Percentiles rank a stretch among this genome's conserved stretches.
phyloP scores from a whole-genome alignment of 2,113 vertebrate genomes.

The Vidua chalybeata region DNA sequence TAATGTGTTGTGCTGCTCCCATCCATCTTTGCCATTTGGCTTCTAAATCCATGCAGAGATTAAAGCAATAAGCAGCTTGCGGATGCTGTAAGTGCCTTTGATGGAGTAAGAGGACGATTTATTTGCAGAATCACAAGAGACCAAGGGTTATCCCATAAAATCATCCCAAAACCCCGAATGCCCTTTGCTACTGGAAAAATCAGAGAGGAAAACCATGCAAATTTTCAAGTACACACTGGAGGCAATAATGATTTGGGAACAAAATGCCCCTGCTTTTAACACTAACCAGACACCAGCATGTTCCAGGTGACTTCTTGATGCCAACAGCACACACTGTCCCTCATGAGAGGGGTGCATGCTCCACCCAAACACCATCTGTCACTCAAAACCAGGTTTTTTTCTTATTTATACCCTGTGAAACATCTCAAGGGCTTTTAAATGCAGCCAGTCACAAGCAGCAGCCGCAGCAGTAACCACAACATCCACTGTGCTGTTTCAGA shows the following conservation, averaged over 20 bases:
- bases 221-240: not conserved
- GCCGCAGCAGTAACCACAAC: not conserved
- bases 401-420: not conserved
- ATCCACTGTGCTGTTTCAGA: fast-evolving
- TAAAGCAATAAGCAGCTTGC: conserved; percentile 46
- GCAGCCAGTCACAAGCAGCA: not conserved
- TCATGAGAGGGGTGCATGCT: not conserved
- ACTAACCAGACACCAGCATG: not conserved
- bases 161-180: not conserved
- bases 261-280: not conserved
- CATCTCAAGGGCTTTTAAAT: not conserved
- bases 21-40: not conserved
- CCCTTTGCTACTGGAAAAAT: not conserved
- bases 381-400: not conserved
- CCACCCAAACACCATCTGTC: not conserved
- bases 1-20: not conserved
- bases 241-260: not conserved
- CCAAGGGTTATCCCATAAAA: not conserved
- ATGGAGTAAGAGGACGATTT: not conserved
- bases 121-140: not conserved
- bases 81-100: not conserved
- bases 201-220: not conserved
- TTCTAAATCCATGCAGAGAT: conserved; percentile 22
- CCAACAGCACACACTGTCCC: not conserved
- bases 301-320: not conserved